Evolutionary conservation across 1,140 invertebrate genomes (phyloP).

Genomic region (Cydia fagiglandana): DNA sequence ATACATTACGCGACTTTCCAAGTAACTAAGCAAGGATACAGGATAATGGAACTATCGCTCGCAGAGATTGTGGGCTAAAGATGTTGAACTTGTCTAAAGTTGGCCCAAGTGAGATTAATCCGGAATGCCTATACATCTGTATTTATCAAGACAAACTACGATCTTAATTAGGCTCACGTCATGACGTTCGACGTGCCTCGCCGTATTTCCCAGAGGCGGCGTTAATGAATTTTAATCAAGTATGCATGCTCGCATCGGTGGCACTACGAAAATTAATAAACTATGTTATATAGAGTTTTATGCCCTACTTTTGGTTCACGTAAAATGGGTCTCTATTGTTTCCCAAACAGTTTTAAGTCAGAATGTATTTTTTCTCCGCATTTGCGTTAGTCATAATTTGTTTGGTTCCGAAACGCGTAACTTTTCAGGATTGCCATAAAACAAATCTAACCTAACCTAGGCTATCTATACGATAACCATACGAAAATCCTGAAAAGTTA

Average conservation of each 20-base stretch:
- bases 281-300: neutral
- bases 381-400: no score
- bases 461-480: no score
- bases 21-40: neutral
- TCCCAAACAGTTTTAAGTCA: no score
- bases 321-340: no score
- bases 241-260: neutral
- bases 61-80: neutral
- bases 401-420: no score
- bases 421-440: no score
- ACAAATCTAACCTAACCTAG: no score
- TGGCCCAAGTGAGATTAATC: slow-evolving; percentile 11
- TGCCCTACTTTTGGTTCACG: no score
- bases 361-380: no score
- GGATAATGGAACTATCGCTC: slow-evolving; percentile 11
- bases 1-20: slow-evolving; percentile 8
- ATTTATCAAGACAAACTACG: slow-evolving; percentile 15
- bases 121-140: slow-evolving; percentile 1
- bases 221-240: slow-evolving; percentile 19
- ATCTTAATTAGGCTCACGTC: slow-evolving; percentile 13
- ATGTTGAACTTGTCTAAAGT: no score
- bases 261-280: neutral
- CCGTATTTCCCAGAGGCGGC: neutral
- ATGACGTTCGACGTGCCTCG: neutral
- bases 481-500: no score